Conservation (phyloP, 2,797 vertebrate genomes). For the Parotocinclus haroldoi region DNA sequence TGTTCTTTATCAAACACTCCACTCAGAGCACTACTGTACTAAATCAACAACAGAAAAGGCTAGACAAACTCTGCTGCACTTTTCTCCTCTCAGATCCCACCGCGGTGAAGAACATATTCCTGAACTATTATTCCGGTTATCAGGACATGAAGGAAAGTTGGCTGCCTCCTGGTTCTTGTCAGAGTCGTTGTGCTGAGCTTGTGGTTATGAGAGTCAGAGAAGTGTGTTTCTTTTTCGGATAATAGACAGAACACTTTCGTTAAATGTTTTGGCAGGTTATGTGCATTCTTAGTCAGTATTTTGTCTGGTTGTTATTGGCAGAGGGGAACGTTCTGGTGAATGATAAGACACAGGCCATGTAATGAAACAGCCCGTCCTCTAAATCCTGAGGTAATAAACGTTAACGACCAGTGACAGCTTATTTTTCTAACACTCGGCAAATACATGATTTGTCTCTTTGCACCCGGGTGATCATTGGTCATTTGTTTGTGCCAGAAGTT, state of each 20-base stretch:
- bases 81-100: conserved; percentile 13
- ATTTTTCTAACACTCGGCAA: no score
- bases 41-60: conserved; percentile 11
- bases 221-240: conserved; percentile 1
- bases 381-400: conserved; percentile 14
- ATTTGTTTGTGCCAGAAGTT: no score
- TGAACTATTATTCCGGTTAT: conserved; percentile 7
- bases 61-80: conserved; percentile 3
- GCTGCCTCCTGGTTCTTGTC: conserved; percentile 12
- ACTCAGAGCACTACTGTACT: conserved; percentile 31
- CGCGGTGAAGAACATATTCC: conserved; percentile 27
- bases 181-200: conserved; percentile 27
- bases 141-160: conserved; percentile 6
- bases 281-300: conserved; percentile 1
- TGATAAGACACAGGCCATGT: not conserved
- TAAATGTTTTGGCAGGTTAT: conserved; percentile 24
- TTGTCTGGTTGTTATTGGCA: conserved; percentile 21
- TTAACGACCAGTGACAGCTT: not conserved
- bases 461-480: no score
- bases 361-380: conserved; percentile 13
- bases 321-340: conserved; percentile 6
- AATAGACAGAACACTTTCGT: conserved; percentile 25
- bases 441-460: no score
- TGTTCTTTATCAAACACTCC: conserved; percentile 56
- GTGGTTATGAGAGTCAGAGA: conserved; percentile 4